A percentile compares a stretch with the other conserved stretches of the same genome.
phyloP scores from a whole-genome alignment of 2,888 invertebrate genomes.

The Dryobotodes eremita region DNA sequence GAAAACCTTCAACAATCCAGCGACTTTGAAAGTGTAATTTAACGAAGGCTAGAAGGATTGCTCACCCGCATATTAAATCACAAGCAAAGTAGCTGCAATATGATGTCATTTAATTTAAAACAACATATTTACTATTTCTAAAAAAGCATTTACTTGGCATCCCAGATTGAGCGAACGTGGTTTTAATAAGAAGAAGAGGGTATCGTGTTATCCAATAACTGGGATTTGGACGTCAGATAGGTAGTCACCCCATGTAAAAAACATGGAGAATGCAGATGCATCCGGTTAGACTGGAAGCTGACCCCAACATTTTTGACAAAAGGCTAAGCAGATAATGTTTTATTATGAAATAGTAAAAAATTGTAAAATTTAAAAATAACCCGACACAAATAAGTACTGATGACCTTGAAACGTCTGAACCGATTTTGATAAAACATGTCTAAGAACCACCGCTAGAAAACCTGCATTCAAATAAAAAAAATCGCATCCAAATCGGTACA shows the following conservation, averaged over 20 bases:
- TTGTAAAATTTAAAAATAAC: too few relatives aligned
- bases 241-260: too few relatives aligned
- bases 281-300: background rate
- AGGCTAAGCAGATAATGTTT: background rate
- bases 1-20: conserved; percentile 9
- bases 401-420: too few relatives aligned
- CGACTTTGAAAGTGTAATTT: conserved; percentile 1
- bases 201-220: background rate
- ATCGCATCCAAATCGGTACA: too few relatives aligned
- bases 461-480: too few relatives aligned
- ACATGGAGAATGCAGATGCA: background rate
- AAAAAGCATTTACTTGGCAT: background rate
- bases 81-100: conserved; percentile 13
- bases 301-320: background rate
- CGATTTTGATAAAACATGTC: too few relatives aligned
- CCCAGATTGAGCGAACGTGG: background rate
- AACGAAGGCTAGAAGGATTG: conserved; percentile 9
- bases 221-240: too few relatives aligned
- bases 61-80: conserved; percentile 15
- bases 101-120: conserved; percentile 21
- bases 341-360: background rate
- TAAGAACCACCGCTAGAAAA: too few relatives aligned
- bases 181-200: background rate
- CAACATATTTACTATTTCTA: background rate
- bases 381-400: too few relatives aligned